A percentile compares a stretch with the other conserved stretches of the same genome.
Conservation (phyloP, 2,888 invertebrate species). For the Resseliella maxima region DNA sequence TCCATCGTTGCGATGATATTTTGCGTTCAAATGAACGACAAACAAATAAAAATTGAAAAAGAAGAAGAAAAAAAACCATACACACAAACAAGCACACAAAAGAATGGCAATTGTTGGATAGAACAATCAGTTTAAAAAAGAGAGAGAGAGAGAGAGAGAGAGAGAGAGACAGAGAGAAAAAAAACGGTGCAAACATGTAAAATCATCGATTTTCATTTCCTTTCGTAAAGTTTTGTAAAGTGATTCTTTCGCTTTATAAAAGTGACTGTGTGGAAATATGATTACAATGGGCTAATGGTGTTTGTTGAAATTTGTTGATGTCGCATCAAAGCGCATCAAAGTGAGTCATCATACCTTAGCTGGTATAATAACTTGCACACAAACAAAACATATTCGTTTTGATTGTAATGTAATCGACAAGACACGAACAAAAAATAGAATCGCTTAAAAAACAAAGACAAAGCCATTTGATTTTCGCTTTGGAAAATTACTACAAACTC, state of each 20-base stretch:
- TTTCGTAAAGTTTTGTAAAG: conserved; percentile 2
- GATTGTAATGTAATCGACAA: neutral
- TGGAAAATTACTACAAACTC: conserved; percentile 7
- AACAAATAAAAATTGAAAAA: neutral
- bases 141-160: too few species aligned
- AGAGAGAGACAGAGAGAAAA: too few species aligned
- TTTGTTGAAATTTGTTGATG: conserved; percentile 16
- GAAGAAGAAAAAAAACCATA: neutral
- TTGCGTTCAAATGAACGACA: neutral
- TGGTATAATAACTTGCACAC: conserved; percentile 12
- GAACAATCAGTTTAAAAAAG: too few species aligned
- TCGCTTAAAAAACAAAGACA: neutral
- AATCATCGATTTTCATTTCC: neutral
- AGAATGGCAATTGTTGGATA: neutral
- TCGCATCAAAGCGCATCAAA: neutral
- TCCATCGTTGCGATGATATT: neutral
- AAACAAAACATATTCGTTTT: neutral
- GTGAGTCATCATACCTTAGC: neutral
- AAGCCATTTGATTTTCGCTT: conserved; percentile 19
- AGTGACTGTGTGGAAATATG: neutral
- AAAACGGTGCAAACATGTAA: conserved; percentile 18
- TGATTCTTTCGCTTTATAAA: neutral
- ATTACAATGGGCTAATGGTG: conserved; percentile 14
- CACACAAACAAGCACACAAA: neutral
- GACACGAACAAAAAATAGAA: neutral